Evolutionary conservation across 2,113 vertebrate genomes (phyloP).

Genomic region (Sinocyclocheilus maitianheensis): DNA sequence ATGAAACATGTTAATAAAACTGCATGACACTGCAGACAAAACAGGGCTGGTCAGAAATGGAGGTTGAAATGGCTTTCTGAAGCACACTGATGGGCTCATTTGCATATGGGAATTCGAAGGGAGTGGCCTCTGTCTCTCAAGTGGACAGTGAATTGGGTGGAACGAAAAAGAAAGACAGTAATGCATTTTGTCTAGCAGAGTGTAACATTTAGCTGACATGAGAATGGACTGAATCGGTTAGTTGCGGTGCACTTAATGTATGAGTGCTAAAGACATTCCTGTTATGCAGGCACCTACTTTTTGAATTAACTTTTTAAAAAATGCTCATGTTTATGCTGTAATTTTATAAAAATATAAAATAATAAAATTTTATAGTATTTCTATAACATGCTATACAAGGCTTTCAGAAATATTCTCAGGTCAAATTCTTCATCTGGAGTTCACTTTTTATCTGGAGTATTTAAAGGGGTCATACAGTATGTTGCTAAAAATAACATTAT

Average conservation of each 20-base stretch:
- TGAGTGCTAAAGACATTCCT: background rate
- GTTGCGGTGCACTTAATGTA: background rate
- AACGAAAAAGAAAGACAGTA: background rate
- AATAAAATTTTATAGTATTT: no score
- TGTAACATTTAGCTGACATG: constrained; percentile 3
- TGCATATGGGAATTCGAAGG: constrained; percentile 5
- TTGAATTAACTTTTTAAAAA: background rate
- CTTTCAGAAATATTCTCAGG: background rate
- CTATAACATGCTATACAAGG: no score
- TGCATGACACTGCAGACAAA: background rate
- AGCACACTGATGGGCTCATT: background rate
- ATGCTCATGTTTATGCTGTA: background rate
- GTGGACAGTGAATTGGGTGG: background rate
- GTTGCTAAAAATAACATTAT: no score
- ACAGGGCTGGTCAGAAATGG: background rate
- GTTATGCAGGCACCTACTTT: background rate
- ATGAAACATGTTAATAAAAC: constrained; percentile 11
- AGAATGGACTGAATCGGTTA: background rate
- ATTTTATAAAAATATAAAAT: background rate
- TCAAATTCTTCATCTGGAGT: background rate
- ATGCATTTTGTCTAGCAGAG: constrained; percentile 5
- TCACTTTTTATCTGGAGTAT: no score
- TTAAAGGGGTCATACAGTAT: no score
- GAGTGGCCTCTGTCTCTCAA: constrained; percentile 2
- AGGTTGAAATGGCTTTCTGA: background rate